Percentiles rank a stretch among this genome's conserved stretches.
Conservation (phyloP, 2,888 invertebrate genomes). For the Hirtodrosophila duncani region DNA sequence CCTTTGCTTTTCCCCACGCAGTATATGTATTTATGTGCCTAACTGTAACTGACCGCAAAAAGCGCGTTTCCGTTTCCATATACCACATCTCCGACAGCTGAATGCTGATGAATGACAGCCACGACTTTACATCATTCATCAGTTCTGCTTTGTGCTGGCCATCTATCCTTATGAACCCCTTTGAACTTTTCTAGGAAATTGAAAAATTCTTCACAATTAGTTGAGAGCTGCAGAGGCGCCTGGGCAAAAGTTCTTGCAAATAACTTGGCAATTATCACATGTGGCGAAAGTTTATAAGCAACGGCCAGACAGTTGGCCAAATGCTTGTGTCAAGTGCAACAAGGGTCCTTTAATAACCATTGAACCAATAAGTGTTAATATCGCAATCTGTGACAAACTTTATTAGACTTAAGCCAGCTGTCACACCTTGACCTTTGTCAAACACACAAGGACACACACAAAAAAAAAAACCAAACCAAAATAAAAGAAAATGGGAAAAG, state of each 20-base stretch:
- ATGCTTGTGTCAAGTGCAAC: conserved; percentile 25
- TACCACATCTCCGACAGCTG: conserved; percentile 44
- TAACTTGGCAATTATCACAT: conserved; percentile 53
- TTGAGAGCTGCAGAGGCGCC: conserved; percentile 45
- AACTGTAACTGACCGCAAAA: conserved; percentile 60
- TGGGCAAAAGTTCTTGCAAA: conserved; percentile 10
- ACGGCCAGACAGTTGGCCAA: conserved; percentile 19
- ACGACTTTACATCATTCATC: conserved; percentile 67
- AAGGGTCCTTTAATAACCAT: conserved; percentile 19
- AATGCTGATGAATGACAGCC: conserved; percentile 67
- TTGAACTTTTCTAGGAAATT: conserved; percentile 36
- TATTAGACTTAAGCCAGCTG: conserved; percentile 41
- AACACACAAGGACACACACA: conserved; percentile 24
- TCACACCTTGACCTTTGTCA: conserved; percentile 53
- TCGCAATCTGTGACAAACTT: conserved; percentile 37
- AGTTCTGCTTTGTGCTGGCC: conserved; percentile 26
- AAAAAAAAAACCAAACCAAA: conserved; percentile 23
- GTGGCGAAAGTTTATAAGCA: conserved; percentile 12
- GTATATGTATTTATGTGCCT: conserved; percentile 17
- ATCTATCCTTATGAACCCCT: not conserved
- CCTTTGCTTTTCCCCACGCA: too few species aligned
- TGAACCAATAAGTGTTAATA: too few species aligned
- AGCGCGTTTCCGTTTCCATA: conserved; percentile 59
- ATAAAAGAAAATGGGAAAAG: too few species aligned
- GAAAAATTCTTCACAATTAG: conserved; percentile 71